Evolutionary conservation across 2,888 invertebrate genomes (phyloP), one percentile per base, ranked within the genome.

Genomic region (Rosalia funebris): DNA sequence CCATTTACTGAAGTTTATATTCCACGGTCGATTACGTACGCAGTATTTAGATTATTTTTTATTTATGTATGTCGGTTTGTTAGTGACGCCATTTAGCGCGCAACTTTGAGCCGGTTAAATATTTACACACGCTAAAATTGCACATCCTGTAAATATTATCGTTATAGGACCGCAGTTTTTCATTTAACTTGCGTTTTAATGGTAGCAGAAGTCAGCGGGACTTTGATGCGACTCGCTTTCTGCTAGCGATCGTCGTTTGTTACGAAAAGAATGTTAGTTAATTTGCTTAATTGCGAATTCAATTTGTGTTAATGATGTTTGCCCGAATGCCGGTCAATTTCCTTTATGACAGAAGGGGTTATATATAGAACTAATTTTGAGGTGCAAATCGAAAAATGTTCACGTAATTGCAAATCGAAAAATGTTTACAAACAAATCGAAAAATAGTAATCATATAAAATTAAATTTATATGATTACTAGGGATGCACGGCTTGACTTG

Each of bases 11-110:
- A 65, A 72, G 69, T 74, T 75, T 75, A 76, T 77, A 75, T 75
- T 74, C 75, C 75, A 71, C 73, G 76, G 69, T 73, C 76, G 73
- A 77, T 77, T 77, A 75, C 73, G 68, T 70, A 70, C 71, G 60
- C 66, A 73, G 72, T 72, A 74, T 73, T 73, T 70, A 72, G 73
- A 74, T 74, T 73, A 74, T 74, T 76, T 50, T 11, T 34, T 34
- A n/a, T 72, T 74, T 72, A 73, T 73, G 71, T 73, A 60, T 54
- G 65, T 67, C 66, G 68, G 72, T 72, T 73, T 68, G 72, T 74
- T 74, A 74, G 73, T 72, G 68, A 68, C 73, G 71, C 69, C 66
- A 69, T 72, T 73, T 67, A 60, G 55, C 57, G 32, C 58, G 44
- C 45, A 53, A 39, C 37, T 39, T 50, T 39, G 36, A 17, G 19